phyloP scores from a whole-genome alignment of 2,888 invertebrate species.

The Asteroscopus sphinx region DNA sequence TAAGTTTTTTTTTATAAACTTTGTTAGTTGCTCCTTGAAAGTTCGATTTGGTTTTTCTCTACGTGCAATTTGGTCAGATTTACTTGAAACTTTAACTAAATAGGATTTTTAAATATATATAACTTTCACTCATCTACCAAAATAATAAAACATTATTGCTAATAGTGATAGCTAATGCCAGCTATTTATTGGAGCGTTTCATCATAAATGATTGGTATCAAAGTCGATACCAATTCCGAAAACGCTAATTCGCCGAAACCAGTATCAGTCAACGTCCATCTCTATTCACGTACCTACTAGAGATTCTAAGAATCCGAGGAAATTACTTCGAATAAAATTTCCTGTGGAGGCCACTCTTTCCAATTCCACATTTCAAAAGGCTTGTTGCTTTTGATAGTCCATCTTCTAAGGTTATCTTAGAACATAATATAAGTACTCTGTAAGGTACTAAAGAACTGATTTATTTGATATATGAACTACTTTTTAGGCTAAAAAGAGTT shows the following conservation, averaged over 20 bases:
- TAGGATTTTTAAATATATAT: too few species aligned
- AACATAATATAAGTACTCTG: slow-evolving; percentile 5
- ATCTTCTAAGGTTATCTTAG: slow-evolving; percentile 42
- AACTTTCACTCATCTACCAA: too few species aligned
- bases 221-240: slow-evolving; percentile 21
- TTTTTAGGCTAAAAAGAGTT: slow-evolving; percentile 21
- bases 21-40: too few species aligned
- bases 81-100: too few species aligned
- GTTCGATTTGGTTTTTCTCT: too few species aligned
- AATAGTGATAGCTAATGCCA: too few species aligned
- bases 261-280: slow-evolving; percentile 37
- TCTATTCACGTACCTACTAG: slow-evolving; percentile 23
- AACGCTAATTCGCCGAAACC: slow-evolving; percentile 31
- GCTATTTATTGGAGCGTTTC: too few species aligned
- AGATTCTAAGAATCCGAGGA: slow-evolving; percentile 44
- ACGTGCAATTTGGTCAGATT: too few species aligned
- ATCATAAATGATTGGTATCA: neutral
- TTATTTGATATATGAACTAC: slow-evolving; percentile 2
- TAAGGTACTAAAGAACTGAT: slow-evolving; percentile 1
- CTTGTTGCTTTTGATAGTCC: slow-evolving; percentile 38
- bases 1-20: neutral
- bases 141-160: too few species aligned
- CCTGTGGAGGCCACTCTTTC: slow-evolving; percentile 48
- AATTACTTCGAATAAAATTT: slow-evolving; percentile 61
- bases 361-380: slow-evolving; percentile 57